Evolutionary conservation across 1,140 invertebrate genomes (phyloP).

Genomic region (Agrilus planipennis): DNA sequence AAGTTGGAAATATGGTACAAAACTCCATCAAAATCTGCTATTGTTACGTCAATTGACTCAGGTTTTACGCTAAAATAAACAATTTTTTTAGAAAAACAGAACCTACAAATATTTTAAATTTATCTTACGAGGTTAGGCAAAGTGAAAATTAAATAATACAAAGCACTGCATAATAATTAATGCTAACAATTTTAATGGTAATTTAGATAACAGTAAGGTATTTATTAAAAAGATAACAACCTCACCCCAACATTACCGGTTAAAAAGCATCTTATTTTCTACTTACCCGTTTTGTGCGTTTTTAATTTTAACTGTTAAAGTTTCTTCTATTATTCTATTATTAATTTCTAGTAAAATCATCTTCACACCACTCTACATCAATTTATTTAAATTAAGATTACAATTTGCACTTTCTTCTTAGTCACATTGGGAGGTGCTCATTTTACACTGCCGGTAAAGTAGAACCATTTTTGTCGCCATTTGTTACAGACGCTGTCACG

Average conservation of each 20-base stretch:
- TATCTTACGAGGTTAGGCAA: conserved; percentile 3
- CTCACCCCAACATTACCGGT: conserved; percentile 6
- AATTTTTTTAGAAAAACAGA: conserved; percentile 4
- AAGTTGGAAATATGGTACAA: conserved; percentile 97
- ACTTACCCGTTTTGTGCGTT: conserved; percentile 90
- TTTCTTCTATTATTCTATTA: conserved; percentile 96
- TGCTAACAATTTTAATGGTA: not conserved
- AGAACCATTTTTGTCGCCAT: too few species aligned
- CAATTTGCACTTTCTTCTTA: conserved; percentile 1
- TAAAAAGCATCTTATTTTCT: not conserved
- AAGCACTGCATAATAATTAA: not conserved
- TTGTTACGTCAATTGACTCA: conserved; percentile 85
- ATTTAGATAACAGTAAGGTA: too few species aligned
- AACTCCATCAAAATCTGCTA: conserved; percentile 98
- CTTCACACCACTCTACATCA: conserved; percentile 27
- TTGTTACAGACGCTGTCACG: too few species aligned
- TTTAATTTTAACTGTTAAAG: conserved; percentile 86
- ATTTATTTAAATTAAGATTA: conserved; percentile 7
- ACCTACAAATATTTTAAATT: conserved; percentile 2
- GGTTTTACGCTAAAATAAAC: conserved; percentile 71
- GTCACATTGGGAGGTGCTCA: conserved; percentile 12
- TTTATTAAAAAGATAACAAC: conserved; percentile 6
- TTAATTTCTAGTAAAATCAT: conserved; percentile 99
- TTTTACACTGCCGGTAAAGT: conserved; percentile 6
- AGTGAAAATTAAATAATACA: not conserved